Conservation (phyloP, 2,888 invertebrate genomes). For the Drosophila yooni region DNA sequence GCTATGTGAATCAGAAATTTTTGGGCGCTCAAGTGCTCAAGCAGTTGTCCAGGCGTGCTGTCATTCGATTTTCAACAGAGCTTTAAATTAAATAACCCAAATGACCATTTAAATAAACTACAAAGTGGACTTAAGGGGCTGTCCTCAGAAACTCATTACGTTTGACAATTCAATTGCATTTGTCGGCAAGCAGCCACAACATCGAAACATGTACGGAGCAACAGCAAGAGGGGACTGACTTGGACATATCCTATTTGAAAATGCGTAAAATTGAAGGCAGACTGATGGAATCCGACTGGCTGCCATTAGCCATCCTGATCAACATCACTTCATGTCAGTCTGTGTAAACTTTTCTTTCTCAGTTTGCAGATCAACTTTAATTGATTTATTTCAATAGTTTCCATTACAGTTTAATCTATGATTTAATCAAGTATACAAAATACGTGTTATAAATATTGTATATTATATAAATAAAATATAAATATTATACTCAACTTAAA, state of each 20-base stretch:
- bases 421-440: not conserved
- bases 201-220: not conserved
- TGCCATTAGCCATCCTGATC: not conserved
- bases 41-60: not conserved
- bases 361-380: not conserved
- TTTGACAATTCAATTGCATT: conserved; percentile 55
- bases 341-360: not conserved
- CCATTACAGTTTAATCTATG: rapidly evolving
- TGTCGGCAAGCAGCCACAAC: conserved; percentile 18
- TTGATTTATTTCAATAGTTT: not conserved
- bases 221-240: not conserved
- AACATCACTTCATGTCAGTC: not conserved
- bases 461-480: not conserved
- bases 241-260: conserved; percentile 17
- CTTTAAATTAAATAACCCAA: conserved; percentile 16
- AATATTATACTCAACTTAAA: no score
- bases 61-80: conserved; percentile 5
- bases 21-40: not conserved
- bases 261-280: not conserved
- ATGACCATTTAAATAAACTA: conserved; percentile 29
- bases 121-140: conserved; percentile 45
- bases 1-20: not conserved
- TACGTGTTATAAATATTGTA: not conserved
- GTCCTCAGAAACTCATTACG: conserved; percentile 66
- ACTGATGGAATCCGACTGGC: not conserved